These are phyloP conservation scores for Antechinus flavipes DNA, from an alignment of 2,113 vertebrate species.

Conservation along the genomic window DNA sequence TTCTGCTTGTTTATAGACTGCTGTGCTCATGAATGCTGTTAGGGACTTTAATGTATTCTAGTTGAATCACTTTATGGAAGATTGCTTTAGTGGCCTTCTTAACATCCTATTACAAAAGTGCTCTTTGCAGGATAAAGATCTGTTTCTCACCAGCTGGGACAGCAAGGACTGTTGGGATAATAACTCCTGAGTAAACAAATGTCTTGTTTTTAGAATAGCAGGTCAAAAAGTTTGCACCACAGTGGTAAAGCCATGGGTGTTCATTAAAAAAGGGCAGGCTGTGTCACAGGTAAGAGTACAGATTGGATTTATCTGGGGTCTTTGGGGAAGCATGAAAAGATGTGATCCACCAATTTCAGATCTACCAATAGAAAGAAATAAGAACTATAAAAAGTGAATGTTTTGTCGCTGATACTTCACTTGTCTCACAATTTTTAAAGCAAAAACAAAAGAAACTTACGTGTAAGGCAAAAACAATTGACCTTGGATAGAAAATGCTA, in stretches of 20 bases:
- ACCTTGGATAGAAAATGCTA: no score
- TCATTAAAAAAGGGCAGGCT: slow-evolving; percentile 13
- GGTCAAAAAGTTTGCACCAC: slow-evolving; percentile 41
- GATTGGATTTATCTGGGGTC: slow-evolving; percentile 4
- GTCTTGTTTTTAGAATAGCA: slow-evolving; percentile 61
- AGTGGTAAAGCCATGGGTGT: slow-evolving; percentile 30
- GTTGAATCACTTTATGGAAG: not conserved
- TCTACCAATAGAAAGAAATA: slow-evolving; percentile 47
- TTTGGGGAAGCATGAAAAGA: slow-evolving; percentile 55
- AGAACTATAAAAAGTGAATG: not conserved
- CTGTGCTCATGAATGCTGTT: not conserved
- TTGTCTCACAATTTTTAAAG: not conserved
- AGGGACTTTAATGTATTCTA: not conserved
- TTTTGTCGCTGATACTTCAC: slow-evolving; percentile 55
- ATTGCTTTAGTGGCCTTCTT: slow-evolving; percentile 4
- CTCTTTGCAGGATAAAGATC: not conserved
- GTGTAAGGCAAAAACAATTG: no score
- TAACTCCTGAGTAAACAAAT: slow-evolving; percentile 22
- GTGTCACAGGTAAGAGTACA: slow-evolving; percentile 22
- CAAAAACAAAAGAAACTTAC: not conserved
- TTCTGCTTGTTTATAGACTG: not conserved
- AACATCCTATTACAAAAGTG: not conserved
- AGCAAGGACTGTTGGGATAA: not conserved
- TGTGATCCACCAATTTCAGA: slow-evolving; percentile 46
- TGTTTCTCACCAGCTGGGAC: not conserved